A percentile compares a stretch with the other conserved stretches of the same genome.
Conservation (phyloP, 2,888 invertebrate species). For the Mythimna ferrago region DNA sequence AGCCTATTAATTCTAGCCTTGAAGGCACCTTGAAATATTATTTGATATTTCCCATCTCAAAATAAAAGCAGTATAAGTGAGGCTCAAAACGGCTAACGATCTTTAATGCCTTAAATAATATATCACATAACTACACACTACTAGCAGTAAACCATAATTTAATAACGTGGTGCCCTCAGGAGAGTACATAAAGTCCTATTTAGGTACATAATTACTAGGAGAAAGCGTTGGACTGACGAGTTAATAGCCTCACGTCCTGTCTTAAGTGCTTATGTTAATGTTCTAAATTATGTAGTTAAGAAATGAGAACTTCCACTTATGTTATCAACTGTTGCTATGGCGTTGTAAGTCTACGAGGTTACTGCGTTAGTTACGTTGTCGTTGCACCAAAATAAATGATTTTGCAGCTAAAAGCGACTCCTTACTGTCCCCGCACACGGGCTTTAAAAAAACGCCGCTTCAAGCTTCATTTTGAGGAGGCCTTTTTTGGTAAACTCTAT, state of each 20-base stretch:
- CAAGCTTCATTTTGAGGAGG: too few relatives aligned
- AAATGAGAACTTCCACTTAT: neutral
- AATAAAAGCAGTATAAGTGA: too few relatives aligned
- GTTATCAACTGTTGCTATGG: neutral
- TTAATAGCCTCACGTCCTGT: conserved; percentile 14
- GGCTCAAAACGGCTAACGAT: neutral
- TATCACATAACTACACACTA: conserved; percentile 4
- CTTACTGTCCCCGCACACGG: too few relatives aligned
- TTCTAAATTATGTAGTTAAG: neutral
- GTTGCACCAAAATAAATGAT: neutral
- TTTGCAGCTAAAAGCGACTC: too few relatives aligned
- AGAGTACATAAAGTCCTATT: too few relatives aligned
- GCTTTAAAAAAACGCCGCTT: too few relatives aligned
- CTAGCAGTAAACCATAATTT: conserved; percentile 4
- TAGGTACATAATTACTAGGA: too few relatives aligned
- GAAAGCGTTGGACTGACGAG: conserved; percentile 1
- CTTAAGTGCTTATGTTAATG: conserved; percentile 5
- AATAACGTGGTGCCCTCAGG: conserved; percentile 10
- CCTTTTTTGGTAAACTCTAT: too few relatives aligned
- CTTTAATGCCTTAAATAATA: conserved; percentile 22
- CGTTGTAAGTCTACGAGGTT: neutral
- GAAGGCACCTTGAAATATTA: too few relatives aligned
- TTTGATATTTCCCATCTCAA: too few relatives aligned
- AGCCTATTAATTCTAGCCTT: too few relatives aligned
- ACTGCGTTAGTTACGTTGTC: neutral